Evolutionary conservation across 2,797 vertebrate genomes (phyloP), one percentile per base, ranked within the genome.

Genomic region (Glossophaga mutica): DNA sequence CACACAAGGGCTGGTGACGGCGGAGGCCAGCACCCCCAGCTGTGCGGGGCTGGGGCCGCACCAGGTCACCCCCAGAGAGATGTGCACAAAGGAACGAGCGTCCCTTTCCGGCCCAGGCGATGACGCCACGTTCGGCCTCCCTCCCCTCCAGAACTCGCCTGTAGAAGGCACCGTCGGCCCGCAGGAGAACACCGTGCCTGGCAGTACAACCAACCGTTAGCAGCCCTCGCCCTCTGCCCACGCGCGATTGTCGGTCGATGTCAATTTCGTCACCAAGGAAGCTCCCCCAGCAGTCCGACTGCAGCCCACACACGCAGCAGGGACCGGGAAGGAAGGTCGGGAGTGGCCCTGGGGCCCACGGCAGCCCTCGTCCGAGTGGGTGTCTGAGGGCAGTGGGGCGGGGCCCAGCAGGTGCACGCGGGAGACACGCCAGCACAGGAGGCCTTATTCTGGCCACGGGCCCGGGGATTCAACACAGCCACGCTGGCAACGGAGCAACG

Each of bases 121-220:
- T 1, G 16, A 34, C 32, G 18, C 24, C 32, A 22, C 24, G 48
- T 70, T 21, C 26, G 7, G 14, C 12, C 24, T 42, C 42, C 46
- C 29, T 34, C 32, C n/a, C 44, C 37, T 18, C 15, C 59, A 65
- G 24, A 26, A 59, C 2, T 10, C 11, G 2, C 26, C 57, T 12
- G 37, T 21, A 32, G n/a, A 26, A n/a, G 44, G 59, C 9, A 21
- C 19, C 4, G 15, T 2, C 34, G 1, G 18, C 52, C 37, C 42
- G 10, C 3, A 3, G 1, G 52, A 9, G 22, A 44, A 6, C 24
- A 3, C 0, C 2, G 1, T 10, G 57, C 2, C 71, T 1, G 55
- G 57, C 37, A 39, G 11, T 0, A 2, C 7, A 3, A n/a, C 18
- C 18, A 9, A n/a, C 18, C 18, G 7, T 0, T 4, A 24, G 26